Percentiles rank a stretch among this genome's conserved stretches.
phyloP scores from a whole-genome alignment of 1,140 invertebrate species.

The Stenopsyche tienmushanensis region DNA sequence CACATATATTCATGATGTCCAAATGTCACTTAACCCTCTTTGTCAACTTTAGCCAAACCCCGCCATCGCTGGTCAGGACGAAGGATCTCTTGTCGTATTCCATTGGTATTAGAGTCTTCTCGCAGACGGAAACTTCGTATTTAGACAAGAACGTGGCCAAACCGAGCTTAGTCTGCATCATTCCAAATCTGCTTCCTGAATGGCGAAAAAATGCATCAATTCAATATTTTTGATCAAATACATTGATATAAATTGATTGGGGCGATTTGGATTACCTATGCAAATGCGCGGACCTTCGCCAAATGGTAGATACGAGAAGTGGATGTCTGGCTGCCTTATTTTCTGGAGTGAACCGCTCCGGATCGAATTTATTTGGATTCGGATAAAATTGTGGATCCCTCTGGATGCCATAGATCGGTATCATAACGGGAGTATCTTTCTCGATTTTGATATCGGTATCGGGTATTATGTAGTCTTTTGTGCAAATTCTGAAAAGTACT shows the following conservation, averaged over 20 bases:
- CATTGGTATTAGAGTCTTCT: slow-evolving; percentile 42
- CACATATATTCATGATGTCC: too few species aligned
- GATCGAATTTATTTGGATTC: slow-evolving; percentile 50
- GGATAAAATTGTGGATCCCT: slow-evolving; percentile 43
- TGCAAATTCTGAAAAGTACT: slow-evolving; percentile 40
- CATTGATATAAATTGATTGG: background rate
- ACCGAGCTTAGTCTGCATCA: slow-evolving; percentile 43
- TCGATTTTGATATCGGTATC: slow-evolving; percentile 52
- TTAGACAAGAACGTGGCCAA: slow-evolving; percentile 47
- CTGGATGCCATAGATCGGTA: slow-evolving; percentile 55
- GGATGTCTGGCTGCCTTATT: slow-evolving; percentile 46
- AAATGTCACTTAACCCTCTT: slow-evolving; percentile 12
- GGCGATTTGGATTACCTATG: slow-evolving; percentile 50
- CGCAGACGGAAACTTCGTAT: slow-evolving; percentile 45
- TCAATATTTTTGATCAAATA: slow-evolving; percentile 34
- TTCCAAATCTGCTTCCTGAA: slow-evolving; percentile 44
- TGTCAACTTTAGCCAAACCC: slow-evolving; percentile 46
- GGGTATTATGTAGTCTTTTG: slow-evolving; percentile 49
- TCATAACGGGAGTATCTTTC: slow-evolving; percentile 50
- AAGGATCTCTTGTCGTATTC: slow-evolving; percentile 34
- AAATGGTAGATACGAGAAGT: slow-evolving; percentile 55
- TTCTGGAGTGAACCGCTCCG: slow-evolving; percentile 49
- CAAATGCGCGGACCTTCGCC: slow-evolving; percentile 59
- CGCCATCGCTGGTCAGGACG: slow-evolving; percentile 30
- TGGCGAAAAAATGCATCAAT: slow-evolving; percentile 35